Base-by-base conservation (phyloP, 2,888 invertebrate genomes). In the Anthophora plumipes region DNA sequence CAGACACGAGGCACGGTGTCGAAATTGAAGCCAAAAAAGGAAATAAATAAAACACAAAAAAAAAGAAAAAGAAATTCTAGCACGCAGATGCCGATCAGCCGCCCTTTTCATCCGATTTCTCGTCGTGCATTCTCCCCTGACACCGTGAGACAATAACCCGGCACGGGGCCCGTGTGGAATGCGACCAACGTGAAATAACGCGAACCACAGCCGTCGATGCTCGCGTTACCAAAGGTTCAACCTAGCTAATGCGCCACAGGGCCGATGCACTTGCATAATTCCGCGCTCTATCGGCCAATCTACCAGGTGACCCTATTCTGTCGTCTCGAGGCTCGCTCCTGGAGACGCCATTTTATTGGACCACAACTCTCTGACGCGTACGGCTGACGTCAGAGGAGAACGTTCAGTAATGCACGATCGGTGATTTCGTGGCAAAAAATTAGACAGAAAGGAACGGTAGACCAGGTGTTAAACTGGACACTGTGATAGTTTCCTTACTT, bases 121-220 rank as follows among this genome's bases (percentile, higher is more conserved):
- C 55, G 57, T 39, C 41, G 74, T 37, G 79, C 79, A 60, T 74
- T 60, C 69, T 59, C 25, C 75, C 76, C 54, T 68, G 69, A 79
- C 69, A 77, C 77, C 77, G 77, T 77, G 70, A 76, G 69, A 83
- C 67, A 80, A 84, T 80, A 77, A 84, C 61, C 61, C 74, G 76
- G 41, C 57, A 66, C 66, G 67, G 76, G 67, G 57, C 67, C 67
- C 61, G 63, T 52, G 20, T 48, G 74, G 69, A 77, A 84, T 59
- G 84, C 84, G 64, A 74, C 67, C 57, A 50, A 74, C 74, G 74
- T 71, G 76, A 84, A 80, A 80, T 77, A 84, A 84, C 84, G 31
- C n/a, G 83, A 80, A 67, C 54, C 77, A 22, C 63, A 67, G 59
- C 57, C 59, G 64, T 76, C 73, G 52, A 80, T 67, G 68, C 52